These are phyloP conservation scores for Pinna nobilis DNA, from an alignment of 1,140 invertebrate species.

Conservation along the genomic window DNA sequence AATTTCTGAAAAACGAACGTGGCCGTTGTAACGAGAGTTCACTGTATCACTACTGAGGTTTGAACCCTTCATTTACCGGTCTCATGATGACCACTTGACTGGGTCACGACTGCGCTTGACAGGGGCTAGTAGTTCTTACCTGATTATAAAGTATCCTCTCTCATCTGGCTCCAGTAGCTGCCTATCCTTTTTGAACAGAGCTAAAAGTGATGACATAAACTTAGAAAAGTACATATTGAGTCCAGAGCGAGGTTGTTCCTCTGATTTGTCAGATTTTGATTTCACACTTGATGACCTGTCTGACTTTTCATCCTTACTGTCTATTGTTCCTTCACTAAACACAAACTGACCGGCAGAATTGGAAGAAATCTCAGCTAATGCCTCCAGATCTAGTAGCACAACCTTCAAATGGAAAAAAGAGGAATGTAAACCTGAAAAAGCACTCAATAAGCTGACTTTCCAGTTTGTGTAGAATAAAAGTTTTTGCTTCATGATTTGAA, in stretches of 20 bases:
- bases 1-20: too few species aligned
- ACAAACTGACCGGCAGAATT: slow-evolving; percentile 54
- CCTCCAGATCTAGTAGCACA: slow-evolving; percentile 90
- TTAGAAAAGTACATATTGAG: slow-evolving; percentile 85
- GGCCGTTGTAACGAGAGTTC: too few species aligned
- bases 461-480: too few species aligned
- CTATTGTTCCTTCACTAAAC: slow-evolving; percentile 5
- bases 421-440: background rate
- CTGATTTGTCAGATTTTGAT: background rate
- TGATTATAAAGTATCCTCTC: slow-evolving; percentile 94
- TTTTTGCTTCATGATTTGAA: too few species aligned
- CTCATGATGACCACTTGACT: too few species aligned
- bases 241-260: slow-evolving; percentile 8
- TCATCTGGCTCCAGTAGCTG: slow-evolving; percentile 87
- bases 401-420: slow-evolving; percentile 76
- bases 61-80: too few species aligned
- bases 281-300: background rate
- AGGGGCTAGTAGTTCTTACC: slow-evolving; percentile 79
- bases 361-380: slow-evolving; percentile 90
- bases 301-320: background rate
- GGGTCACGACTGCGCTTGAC: too few species aligned
- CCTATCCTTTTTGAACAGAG: slow-evolving; percentile 89
- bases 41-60: too few species aligned
- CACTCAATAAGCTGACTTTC: background rate
- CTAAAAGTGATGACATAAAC: slow-evolving; percentile 90